Percentiles rank a stretch among this genome's conserved stretches.
Conservation (phyloP, 2,113 vertebrate genomes). For the Tragelaphus imberbis region DNA sequence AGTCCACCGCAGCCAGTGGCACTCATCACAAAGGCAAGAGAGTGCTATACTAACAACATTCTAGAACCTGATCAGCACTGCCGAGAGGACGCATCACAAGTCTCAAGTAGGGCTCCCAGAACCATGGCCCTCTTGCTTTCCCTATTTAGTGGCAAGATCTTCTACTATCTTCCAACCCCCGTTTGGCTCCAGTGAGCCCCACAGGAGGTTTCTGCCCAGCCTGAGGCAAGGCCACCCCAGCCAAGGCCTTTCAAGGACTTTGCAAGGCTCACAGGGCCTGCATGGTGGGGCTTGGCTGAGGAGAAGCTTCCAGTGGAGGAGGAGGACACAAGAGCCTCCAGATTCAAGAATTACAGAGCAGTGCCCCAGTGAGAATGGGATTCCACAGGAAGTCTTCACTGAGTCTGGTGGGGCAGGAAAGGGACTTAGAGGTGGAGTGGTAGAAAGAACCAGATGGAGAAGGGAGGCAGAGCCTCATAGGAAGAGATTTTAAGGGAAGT, state of each 20-base stretch:
- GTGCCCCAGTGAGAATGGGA: background rate
- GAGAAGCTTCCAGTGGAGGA: background rate
- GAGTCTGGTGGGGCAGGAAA: background rate
- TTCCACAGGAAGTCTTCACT: background rate
- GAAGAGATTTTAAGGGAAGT: background rate
- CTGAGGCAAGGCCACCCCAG: background rate
- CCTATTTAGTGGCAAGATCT: background rate
- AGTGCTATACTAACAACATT: background rate
- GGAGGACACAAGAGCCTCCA: background rate
- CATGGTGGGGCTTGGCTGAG: background rate
- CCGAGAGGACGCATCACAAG: background rate
- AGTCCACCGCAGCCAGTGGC: background rate
- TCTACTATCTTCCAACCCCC: background rate
- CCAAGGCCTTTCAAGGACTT: background rate
- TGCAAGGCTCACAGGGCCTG: background rate
- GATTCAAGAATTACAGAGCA: background rate
- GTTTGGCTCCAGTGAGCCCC: background rate
- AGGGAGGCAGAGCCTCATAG: background rate
- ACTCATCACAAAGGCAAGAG: background rate
- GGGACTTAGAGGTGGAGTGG: background rate
- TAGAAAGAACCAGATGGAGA: background rate
- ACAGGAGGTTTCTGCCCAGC: background rate
- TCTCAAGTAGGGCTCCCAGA: background rate
- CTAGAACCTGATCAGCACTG: background rate
- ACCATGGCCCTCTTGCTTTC: background rate